These are phyloP conservation scores for Reticulitermes lucifugus DNA, from an alignment of 2,888 invertebrate species.

Conservation along the genomic window DNA sequence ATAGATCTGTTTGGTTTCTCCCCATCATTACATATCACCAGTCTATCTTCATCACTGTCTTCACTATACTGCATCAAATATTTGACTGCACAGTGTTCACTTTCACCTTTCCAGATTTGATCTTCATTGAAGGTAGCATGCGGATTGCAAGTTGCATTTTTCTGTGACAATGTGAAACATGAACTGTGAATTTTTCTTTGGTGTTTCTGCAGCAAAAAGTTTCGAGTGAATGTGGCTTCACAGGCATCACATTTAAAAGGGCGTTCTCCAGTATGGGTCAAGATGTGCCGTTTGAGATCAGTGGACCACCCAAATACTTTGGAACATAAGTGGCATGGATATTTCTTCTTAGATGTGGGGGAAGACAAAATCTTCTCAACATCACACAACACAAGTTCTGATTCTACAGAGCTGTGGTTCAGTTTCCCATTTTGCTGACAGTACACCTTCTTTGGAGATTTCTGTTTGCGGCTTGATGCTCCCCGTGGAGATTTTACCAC, in stretches of 20 bases:
- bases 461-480: conserved; percentile 53
- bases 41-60: neutral
- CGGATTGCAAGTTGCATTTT: neutral
- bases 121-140: neutral
- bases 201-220: conserved; percentile 63
- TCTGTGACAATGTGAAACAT: neutral
- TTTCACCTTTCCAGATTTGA: neutral
- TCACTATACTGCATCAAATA: neutral
- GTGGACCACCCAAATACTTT: conserved; percentile 64
- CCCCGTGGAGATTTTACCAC: conserved; percentile 17
- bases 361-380: conserved; percentile 17
- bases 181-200: conserved; percentile 58
- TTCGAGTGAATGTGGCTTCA: conserved; percentile 61
- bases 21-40: neutral
- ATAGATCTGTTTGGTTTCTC: neutral
- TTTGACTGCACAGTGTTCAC: neutral
- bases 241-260: conserved; percentile 62
- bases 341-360: conserved; percentile 56
- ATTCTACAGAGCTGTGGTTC: neutral
- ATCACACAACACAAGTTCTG: neutral
- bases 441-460: conserved; percentile 53
- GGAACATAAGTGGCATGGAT: conserved; percentile 61
- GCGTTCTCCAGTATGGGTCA: conserved; percentile 63
- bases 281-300: conserved; percentile 63
- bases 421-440: conserved; percentile 22